Percentiles rank a stretch among this genome's conserved stretches.
phyloP scores from a whole-genome alignment of 1,140 invertebrate genomes.

The Drosophila nikananu region DNA sequence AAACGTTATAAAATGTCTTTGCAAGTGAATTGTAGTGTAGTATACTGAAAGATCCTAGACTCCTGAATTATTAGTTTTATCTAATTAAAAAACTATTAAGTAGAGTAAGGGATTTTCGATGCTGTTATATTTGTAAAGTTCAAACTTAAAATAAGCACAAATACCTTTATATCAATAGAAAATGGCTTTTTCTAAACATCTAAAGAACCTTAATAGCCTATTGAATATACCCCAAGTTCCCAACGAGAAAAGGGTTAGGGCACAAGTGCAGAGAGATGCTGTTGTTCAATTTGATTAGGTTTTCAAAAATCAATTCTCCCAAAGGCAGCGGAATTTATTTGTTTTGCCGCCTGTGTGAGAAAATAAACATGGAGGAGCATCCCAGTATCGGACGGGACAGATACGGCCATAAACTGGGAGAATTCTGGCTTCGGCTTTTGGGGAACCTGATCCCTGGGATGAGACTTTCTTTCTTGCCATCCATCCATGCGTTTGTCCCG shows the following conservation, averaged over 20 bases:
- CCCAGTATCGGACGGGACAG: conserved; percentile 18
- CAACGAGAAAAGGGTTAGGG: conserved; percentile 18
- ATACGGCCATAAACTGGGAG: conserved; percentile 15
- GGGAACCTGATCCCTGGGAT: conserved; percentile 20
- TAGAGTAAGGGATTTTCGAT: too few species aligned
- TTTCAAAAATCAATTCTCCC: conserved; percentile 73
- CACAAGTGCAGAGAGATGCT: conserved; percentile 30
- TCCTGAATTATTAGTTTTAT: not conserved
- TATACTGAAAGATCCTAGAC: not conserved
- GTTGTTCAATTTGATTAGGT: conserved; percentile 75
- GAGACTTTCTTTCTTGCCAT: conserved; percentile 58
- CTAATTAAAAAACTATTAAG: too few species aligned
- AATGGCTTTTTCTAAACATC: too few species aligned
- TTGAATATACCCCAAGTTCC: conserved; percentile 11
- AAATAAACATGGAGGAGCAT: conserved; percentile 65
- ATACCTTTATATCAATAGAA: not conserved
- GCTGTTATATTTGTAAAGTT: too few species aligned
- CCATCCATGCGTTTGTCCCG: conserved; percentile 57
- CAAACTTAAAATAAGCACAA: too few species aligned
- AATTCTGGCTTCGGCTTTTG: conserved; percentile 1
- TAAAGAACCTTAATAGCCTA: not conserved
- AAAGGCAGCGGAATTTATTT: conserved; percentile 62
- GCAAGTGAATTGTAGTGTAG: not conserved
- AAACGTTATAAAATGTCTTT: not conserved
- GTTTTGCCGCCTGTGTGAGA: conserved; percentile 75